These are phyloP conservation scores for Osmoderma eremita DNA, from an alignment of 2,888 invertebrate species.

Conservation along the genomic window DNA sequence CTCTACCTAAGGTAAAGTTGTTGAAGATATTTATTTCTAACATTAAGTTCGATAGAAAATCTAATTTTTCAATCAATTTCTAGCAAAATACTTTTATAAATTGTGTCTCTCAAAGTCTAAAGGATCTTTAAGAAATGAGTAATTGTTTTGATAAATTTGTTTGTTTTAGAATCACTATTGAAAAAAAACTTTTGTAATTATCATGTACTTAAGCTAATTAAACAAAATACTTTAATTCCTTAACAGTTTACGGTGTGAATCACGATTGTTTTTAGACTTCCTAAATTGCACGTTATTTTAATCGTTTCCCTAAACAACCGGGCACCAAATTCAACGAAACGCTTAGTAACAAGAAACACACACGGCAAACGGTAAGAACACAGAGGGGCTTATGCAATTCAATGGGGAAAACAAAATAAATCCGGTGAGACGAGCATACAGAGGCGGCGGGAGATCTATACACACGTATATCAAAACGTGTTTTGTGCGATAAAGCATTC, in stretches of 20 bases:
- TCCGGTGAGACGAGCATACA: slow-evolving; percentile 13
- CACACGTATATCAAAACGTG: slow-evolving; percentile 39
- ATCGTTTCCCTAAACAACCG: slow-evolving; percentile 3
- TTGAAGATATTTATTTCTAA: too few relatives aligned
- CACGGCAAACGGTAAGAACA: slow-evolving; percentile 15
- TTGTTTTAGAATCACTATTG: too few relatives aligned
- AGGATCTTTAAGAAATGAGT: too few relatives aligned
- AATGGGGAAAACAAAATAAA: slow-evolving; percentile 34
- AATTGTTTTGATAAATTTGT: too few relatives aligned
- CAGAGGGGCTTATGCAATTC: slow-evolving; percentile 25
- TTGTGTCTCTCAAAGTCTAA: too few relatives aligned
- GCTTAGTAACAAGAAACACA: slow-evolving; percentile 6
- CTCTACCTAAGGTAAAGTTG: too few relatives aligned
- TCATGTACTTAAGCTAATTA: too few relatives aligned
- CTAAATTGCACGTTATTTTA: slow-evolving; percentile 14
- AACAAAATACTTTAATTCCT: too few relatives aligned
- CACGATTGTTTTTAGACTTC: slow-evolving; percentile 13
- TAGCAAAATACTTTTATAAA: too few relatives aligned
- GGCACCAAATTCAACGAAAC: slow-evolving; percentile 12
- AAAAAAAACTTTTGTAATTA: too few relatives aligned
- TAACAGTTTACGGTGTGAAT: slow-evolving; percentile 1
- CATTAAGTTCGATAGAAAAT: too few relatives aligned
- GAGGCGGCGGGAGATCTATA: slow-evolving; percentile 22
- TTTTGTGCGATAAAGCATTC: slow-evolving; percentile 39
- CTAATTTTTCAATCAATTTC: too few relatives aligned